Evolutionary conservation across 2,888 invertebrate genomes (phyloP).

Genomic region (Blera fallax): DNA sequence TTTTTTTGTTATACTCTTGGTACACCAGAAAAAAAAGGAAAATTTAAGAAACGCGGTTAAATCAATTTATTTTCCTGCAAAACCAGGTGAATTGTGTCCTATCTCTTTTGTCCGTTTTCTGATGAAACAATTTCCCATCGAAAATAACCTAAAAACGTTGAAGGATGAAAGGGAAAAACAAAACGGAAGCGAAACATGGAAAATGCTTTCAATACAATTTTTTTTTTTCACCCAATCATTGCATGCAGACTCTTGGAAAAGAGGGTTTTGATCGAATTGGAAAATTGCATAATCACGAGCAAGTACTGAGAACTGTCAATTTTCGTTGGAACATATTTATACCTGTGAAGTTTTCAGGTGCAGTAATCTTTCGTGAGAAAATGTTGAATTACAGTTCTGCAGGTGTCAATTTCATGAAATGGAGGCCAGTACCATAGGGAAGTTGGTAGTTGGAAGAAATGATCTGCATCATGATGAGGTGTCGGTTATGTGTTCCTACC

Average conservation of each 20-base stretch:
- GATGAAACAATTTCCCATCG: constrained; percentile 47
- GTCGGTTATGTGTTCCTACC: no score
- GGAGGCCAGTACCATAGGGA: no score
- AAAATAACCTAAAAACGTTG: background rate
- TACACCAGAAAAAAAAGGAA: background rate
- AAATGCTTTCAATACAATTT: constrained; percentile 6
- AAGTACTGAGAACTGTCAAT: no score
- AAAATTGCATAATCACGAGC: background rate
- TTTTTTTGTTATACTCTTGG: background rate
- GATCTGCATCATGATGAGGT: no score
- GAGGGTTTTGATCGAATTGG: background rate
- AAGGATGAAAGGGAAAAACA: background rate
- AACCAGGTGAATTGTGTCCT: constrained; percentile 22
- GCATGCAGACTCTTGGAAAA: background rate
- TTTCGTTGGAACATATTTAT: no score
- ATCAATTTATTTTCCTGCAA: constrained; percentile 44
- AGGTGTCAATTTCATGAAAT: no score
- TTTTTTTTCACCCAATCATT: constrained; percentile 12
- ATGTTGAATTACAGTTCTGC: no score
- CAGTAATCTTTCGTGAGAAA: no score
- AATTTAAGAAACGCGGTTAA: constrained; percentile 41
- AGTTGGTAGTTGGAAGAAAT: no score
- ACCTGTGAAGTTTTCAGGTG: no score
- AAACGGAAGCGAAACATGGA: background rate
- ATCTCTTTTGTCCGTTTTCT: constrained; percentile 17